Percentiles rank a stretch among this genome's conserved stretches.
Evolutionary conservation across 2,113 vertebrate species (phyloP).

Genomic region (Phainopepla nitens): DNA sequence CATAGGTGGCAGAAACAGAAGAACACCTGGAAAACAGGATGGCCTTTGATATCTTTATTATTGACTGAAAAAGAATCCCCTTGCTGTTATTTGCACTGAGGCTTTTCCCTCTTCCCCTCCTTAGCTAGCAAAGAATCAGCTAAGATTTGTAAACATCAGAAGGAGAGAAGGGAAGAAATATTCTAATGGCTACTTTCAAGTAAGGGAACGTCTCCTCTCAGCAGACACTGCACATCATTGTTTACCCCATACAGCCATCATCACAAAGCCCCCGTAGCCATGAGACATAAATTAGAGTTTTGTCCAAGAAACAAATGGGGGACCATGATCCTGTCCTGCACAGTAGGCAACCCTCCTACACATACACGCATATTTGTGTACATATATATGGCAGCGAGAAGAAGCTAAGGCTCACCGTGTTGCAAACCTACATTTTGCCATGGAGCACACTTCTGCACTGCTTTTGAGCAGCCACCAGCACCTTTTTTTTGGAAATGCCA

Average conservation of each 20-base stretch:
- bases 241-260: rapidly evolving
- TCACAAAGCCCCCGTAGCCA: neutral
- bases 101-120: neutral
- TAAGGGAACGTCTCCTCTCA: neutral
- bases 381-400: neutral
- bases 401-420: neutral
- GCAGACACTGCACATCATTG: neutral
- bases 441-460: neutral
- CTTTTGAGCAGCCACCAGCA: neutral
- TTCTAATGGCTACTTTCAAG: neutral
- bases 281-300: neutral
- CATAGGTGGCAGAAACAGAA: neutral
- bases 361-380: too few relatives aligned
- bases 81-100: neutral
- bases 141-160: neutral
- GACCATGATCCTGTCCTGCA: neutral
- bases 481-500: neutral
- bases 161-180: neutral
- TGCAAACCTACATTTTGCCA: neutral
- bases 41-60: neutral
- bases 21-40: neutral
- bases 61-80: neutral
- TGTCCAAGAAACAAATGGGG: neutral
- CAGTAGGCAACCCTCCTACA: neutral
- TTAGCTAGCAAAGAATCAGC: neutral